phyloP scores from a whole-genome alignment of 2,888 invertebrate genomes.

The Leptinotarsa tumamoca region DNA sequence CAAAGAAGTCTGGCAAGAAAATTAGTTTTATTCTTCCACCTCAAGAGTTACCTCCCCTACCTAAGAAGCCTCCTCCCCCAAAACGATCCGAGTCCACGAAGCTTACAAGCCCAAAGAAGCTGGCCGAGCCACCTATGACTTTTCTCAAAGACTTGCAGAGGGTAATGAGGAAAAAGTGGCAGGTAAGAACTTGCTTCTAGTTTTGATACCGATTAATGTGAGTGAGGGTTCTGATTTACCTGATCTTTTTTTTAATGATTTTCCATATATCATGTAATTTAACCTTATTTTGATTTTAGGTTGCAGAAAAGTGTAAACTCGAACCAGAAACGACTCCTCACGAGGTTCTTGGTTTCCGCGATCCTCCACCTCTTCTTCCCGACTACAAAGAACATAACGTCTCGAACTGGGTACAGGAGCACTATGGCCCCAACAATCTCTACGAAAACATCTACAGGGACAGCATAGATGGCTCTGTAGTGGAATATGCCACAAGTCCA shows the following conservation, averaged over 20 bases:
- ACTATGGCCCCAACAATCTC: constrained; percentile 80
- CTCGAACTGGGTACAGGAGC: constrained; percentile 91
- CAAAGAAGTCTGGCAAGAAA: constrained; percentile 72
- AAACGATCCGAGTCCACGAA: constrained; percentile 81
- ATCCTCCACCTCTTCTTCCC: constrained; percentile 78
- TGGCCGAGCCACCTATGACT: constrained; percentile 82
- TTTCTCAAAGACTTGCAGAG: constrained; percentile 90
- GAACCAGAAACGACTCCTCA: constrained; percentile 91
- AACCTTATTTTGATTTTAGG: constrained; percentile 68
- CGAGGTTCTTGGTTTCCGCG: constrained; percentile 90
- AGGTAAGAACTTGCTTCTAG: constrained; percentile 30
- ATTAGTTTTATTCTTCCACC: constrained; percentile 74
- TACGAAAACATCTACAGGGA: constrained; percentile 81
- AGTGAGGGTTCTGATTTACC: too few relatives aligned
- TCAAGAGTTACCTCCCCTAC: constrained; percentile 71
- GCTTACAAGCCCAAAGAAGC: constrained; percentile 81
- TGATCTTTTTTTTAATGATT: too few relatives aligned
- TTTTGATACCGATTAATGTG: too few relatives aligned
- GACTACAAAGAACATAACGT: constrained; percentile 87
- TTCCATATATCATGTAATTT: not conserved
- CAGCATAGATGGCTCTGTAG: constrained; percentile 62
- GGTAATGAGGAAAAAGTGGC: constrained; percentile 93
- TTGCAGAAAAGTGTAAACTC: constrained; percentile 90
- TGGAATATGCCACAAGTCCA: constrained; percentile 67
- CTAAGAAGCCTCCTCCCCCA: constrained; percentile 80